Base-by-base conservation (phyloP, 2,797 vertebrate species). In the Clarias platycephalus region DNA sequence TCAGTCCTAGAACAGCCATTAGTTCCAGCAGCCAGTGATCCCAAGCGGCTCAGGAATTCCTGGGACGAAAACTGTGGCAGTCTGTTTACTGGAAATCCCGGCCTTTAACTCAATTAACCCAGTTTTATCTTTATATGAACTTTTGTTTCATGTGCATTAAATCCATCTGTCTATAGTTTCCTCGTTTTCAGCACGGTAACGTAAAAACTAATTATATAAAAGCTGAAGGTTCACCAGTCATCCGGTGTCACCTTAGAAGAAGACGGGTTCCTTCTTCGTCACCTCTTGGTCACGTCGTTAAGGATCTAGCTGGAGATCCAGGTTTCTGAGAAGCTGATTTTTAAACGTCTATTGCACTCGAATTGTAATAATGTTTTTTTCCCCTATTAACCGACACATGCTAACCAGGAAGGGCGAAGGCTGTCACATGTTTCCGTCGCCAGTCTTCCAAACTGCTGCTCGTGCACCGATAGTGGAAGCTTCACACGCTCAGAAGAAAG, bases 11-110 rank as follows among this genome's bases (percentile, higher is more conserved):
- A 87, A 63, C 60, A 57, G 78, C 44, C 86, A 89, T 89, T 87
- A 86, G 81, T 89, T 85, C 81, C 85, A 89, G 86, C 77, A 76
- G 77, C 57, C 82, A n/a, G 77, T 81, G 70, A 79, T 58, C 80
- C 75, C 78, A 68, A 57, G 37, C 72, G 62, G 7, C 77, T 75
- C 28, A 62, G 71, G 40, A 58, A 66, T 71, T 64, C 64, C 62
- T 79, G 60, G 28, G 60, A 78, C 28, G 8, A 75, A 37, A 63
- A 78, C 84, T 82, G 40, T 57, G 75, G 26, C 31, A 67, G 68
- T 49, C 60, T 85, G 83, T 84, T 86, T 86, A 86, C 85, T 79
- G 81, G 71, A 86, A 84, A 64, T 62, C 55, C 57, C 28, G 6
- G 49, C 15, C 31, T 44, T 60, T 81, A 68, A 82, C 57, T 75